Evolutionary conservation across 2,797 vertebrate genomes (phyloP), one percentile per base, ranked within the genome.

Genomic region (Chaetodon trifasciatus): DNA sequence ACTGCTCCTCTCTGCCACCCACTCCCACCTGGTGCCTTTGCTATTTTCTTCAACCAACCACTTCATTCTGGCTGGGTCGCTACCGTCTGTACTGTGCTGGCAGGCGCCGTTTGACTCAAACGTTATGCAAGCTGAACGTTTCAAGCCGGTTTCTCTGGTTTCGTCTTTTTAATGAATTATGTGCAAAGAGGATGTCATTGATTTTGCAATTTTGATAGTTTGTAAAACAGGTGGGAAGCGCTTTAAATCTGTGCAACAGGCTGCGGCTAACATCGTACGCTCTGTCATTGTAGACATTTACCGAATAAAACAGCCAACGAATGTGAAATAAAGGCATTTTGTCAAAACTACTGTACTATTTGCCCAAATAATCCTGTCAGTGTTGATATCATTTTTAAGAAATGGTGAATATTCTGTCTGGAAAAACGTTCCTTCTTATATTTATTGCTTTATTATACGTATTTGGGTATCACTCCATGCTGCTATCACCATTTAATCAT

Each of bases 21-120:
- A 96, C 96, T 96, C 95, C 94, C 96, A 96, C 96, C 95, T 96
- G 96, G 92, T 95, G 94, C 90, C 93, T 95, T 94, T 95, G 95
- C 95, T 96, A 96, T 96, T 95, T 96, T 96, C 95, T 95, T 94
- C 95, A 94, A 94, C 91, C 95, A 94, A 94, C 92, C 94, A 90
- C 91, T 94, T 92, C 82, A 88, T 96, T 94, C 95, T 96, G 96
- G 95, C 95, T 94, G 92, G 90, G 95, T 93, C 93, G 91, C 92
- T 84, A 84, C 95, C 95, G 94, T 96, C 95, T 96, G 96, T 95
- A 93, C 95, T 92, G 93, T 92, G 93, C 94, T 96, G 94, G 95
- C 95, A 96, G 92, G 85, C 92, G 84, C 79, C 60, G 91, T 79
- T 93, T 91, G 89, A 93, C 91, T 94, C 93, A 81, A 88, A 89